Evolutionary conservation across 2,113 vertebrate genomes (phyloP).

Genomic region (Callithrix jacchus): DNA sequence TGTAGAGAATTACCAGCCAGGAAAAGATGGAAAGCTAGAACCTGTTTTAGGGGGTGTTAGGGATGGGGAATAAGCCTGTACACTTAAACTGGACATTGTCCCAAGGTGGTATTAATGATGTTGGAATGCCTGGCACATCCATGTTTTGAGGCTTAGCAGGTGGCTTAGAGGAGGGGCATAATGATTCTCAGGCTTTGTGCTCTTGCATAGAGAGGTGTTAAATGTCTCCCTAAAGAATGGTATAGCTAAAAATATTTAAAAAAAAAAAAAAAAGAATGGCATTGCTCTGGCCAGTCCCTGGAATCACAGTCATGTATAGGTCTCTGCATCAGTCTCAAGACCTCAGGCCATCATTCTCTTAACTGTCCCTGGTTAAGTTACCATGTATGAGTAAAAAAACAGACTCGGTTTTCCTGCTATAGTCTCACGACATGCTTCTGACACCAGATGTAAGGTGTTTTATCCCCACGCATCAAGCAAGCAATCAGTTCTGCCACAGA

Average conservation of each 20-base stretch:
- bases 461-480: neutral
- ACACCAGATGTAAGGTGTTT: neutral
- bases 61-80: neutral
- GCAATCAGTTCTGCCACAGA: neutral
- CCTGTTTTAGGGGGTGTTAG: neutral
- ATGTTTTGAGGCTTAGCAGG: neutral
- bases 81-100: constrained; percentile 5
- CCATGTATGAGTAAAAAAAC: neutral
- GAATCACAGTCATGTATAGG: neutral
- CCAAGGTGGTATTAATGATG: neutral
- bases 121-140: neutral
- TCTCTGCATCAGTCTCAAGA: neutral
- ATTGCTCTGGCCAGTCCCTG: neutral
- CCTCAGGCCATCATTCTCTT: neutral
- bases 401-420: neutral
- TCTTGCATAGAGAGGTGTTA: neutral
- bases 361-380: neutral
- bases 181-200: constrained; percentile 21
- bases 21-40: neutral
- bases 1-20: neutral
- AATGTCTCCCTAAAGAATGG: neutral
- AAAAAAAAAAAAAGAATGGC: neutral
- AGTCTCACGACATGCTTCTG: neutral
- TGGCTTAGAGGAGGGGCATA: neutral
- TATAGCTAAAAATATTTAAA: neutral